Evolutionary conservation across 2,797 vertebrate genomes (phyloP), one percentile per base, ranked within the genome.

Genomic region (Sparidentex hasta): DNA sequence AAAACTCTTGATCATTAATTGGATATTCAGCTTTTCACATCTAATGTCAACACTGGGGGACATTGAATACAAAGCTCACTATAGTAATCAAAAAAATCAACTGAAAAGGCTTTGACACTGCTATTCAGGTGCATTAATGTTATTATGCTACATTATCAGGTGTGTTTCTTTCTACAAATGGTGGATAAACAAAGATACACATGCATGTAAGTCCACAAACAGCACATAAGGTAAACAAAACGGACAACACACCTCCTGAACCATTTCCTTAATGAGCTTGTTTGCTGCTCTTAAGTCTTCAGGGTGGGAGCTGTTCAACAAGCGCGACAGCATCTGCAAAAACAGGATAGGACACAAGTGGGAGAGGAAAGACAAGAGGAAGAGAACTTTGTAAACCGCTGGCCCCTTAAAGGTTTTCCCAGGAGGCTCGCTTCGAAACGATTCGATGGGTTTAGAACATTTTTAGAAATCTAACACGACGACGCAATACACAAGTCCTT

Each of bases 181-280:
- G 3, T 56, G 20, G 3, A 11, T 13, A 21, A 63, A 69, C n/a
- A 66, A 54, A 64, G 6, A 50, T 5, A 21, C 17, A 48, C 11
- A 29, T 64, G 58, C 51, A 43, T 17, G 43, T 50, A 48, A 23
- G 61, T 46, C 61, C 56, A 69, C 52, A 59, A 25, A 65, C 55
- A 65, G 16, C 17, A 57, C 61, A 61, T 9, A n/a, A 44, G 44
- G 13, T 58, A 55, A 85, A 84, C 70, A 89, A 59, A 77, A 47
- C 33, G 0, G 6, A 58, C 68, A 70, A 91, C 88, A 91, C 82
- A 99, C 98, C 96, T 99, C 98, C 91, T 99, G 98, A 76, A 99
- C 98, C 98, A 99, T 99, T 94, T 99, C 98, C 93, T 99, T 99
- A 84, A 99, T 99, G 77, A 99, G 97, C 84, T 98, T 98, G 94